A percentile compares a stretch with the other conserved stretches of the same genome.
These are phyloP conservation scores for Drosophila rellima DNA, from an alignment of 2,888 invertebrate species.

Conservation along the genomic window DNA sequence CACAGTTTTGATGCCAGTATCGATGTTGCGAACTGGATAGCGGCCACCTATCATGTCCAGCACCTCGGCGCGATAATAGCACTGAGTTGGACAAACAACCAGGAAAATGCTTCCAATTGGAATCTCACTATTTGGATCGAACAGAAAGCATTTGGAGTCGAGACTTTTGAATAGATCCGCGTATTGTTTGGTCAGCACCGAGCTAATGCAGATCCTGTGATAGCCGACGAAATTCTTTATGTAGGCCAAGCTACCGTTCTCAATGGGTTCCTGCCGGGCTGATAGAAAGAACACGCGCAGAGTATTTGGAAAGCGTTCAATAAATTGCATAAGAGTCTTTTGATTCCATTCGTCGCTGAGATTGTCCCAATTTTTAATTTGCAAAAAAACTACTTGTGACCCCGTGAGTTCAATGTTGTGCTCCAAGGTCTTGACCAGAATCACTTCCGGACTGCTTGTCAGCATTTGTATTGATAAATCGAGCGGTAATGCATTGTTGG, in stretches of 20 bases:
- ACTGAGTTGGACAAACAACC: slow-evolving; percentile 27
- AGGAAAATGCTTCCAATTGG: slow-evolving; percentile 45
- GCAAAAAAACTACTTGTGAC: slow-evolving; percentile 39
- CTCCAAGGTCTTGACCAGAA: slow-evolving; percentile 26
- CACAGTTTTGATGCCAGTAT: slow-evolving; percentile 31
- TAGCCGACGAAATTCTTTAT: slow-evolving; percentile 45
- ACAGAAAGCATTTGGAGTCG: slow-evolving; percentile 35
- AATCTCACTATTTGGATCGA: slow-evolving; percentile 18
- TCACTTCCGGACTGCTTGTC: slow-evolving; percentile 31
- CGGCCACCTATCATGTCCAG: background rate
- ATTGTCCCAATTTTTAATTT: slow-evolving; percentile 32
- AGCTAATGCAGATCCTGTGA: slow-evolving; percentile 50
- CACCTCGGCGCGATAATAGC: slow-evolving; percentile 57
- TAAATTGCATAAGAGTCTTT: background rate
- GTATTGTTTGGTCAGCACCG: slow-evolving; percentile 39
- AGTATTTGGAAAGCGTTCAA: slow-evolving; percentile 14
- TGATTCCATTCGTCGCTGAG: slow-evolving; percentile 41
- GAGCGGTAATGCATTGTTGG: slow-evolving; percentile 34
- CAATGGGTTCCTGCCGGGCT: slow-evolving; percentile 53
- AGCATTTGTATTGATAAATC: slow-evolving; percentile 47
- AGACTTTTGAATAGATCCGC: slow-evolving; percentile 44
- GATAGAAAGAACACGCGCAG: slow-evolving; percentile 33
- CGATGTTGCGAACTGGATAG: slow-evolving; percentile 55
- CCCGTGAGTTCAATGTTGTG: slow-evolving; percentile 1
- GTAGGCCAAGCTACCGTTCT: slow-evolving; percentile 33